Base-by-base conservation (phyloP, 2,888 invertebrate genomes). In the Caenorhabditis doughertyi region DNA sequence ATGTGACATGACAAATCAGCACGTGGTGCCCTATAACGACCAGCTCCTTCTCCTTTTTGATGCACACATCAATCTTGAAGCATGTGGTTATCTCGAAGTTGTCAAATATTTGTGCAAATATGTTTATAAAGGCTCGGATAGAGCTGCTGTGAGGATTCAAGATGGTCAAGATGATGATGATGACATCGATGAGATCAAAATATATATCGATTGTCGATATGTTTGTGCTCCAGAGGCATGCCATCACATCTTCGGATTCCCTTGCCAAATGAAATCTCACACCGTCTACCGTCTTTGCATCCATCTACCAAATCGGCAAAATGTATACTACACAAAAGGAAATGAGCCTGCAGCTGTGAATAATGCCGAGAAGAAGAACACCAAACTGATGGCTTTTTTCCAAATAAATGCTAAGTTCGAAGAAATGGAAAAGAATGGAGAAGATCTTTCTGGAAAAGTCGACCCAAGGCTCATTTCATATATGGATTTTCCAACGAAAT, bases 11-110 rank as follows among this genome's bases (percentile, higher is more conserved):
- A 58, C 56, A 11, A 92, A 92, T 83, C 58, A 88, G 27, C 90
- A 87, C 86, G 89, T 92, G 8, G 92, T 92, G 9, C 92, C 92
- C 0, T 92, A 92, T 83, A 92, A 91, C 79, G 73, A 74, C 1
- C 83, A 58, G 32, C 83, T 92, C 9, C 29, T 70, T 3, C 39
- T 74, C 0, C 65, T 74, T 13, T 88, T 84, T 47, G 35, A 56
- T 21, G 32, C 56, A 8, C 56, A 56, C 55, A 86, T 90, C 32
- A 90, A 90, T 80, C 72, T 91, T 11, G 89, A 90, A 58, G 29
- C 86, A 81, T 86, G 91, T 90, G 62, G 90, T 85, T 84, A 89
- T 83, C 67, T 89, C 13, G 84, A 87, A 39, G 76, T 82, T 1
- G 79, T 79, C 72, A 49, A 55, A 23, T 64, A 74, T 32, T 27